Conservation (phyloP, 2,113 vertebrate genomes). For the Morphnarchus princeps region DNA sequence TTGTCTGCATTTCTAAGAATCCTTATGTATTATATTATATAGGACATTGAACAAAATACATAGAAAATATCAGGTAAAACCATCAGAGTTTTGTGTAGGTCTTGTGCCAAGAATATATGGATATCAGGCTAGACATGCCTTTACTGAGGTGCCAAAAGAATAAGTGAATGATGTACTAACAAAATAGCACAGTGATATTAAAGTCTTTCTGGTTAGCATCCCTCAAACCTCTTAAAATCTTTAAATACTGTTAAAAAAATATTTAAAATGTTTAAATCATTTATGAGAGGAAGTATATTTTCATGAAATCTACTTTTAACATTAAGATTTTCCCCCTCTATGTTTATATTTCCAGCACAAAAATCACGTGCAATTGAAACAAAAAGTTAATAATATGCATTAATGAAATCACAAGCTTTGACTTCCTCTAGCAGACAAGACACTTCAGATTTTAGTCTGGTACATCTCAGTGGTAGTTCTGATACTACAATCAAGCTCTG, state of each 20-base stretch:
- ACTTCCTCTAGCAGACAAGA: constrained; percentile 9
- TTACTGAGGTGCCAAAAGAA: neutral
- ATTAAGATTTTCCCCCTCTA: neutral
- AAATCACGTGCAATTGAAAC: neutral
- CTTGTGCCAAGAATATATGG: neutral
- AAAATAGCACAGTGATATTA: neutral
- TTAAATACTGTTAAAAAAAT: neutral
- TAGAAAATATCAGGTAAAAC: neutral
- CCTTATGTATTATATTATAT: neutral
- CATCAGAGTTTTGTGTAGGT: neutral
- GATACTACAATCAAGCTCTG: constrained; percentile 32
- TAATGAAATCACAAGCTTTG: constrained; percentile 9
- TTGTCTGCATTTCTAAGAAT: neutral
- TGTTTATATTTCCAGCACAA: neutral
- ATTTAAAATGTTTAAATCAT: neutral
- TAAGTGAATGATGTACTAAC: neutral
- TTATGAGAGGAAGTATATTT: neutral
- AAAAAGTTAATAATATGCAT: neutral
- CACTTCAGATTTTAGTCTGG: neutral
- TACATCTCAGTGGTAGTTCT: constrained; percentile 36
- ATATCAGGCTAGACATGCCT: neutral
- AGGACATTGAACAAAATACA: neutral
- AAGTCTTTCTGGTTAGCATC: neutral
- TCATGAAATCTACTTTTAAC: neutral
- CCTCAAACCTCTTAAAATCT: neutral